phyloP scores from a whole-genome alignment of 2,113 vertebrate species.

The Menura novaehollandiae region DNA sequence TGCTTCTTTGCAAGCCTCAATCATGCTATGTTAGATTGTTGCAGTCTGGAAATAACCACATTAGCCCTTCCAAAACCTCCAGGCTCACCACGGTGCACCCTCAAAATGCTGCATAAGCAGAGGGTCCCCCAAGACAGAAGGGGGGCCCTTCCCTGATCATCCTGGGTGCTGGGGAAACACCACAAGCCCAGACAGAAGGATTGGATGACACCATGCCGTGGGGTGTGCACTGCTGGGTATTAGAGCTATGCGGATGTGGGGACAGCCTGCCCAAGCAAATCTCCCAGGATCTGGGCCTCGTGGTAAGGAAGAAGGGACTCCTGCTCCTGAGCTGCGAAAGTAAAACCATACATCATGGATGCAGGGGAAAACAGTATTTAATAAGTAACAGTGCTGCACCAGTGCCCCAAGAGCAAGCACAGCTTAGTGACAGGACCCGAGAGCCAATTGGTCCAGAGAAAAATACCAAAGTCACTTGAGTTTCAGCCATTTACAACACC shows the following conservation, averaged over 20 bases:
- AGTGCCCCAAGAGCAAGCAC: background rate
- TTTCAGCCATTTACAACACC: background rate
- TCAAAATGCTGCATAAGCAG: background rate
- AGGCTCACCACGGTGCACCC: fast-evolving
- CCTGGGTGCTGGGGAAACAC: background rate
- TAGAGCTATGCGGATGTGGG: background rate
- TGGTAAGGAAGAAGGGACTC: background rate
- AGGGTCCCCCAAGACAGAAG: background rate
- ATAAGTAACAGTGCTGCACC: background rate
- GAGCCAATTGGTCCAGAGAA: background rate
- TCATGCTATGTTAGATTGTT: background rate
- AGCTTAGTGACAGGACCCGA: background rate
- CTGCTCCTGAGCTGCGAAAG: background rate
- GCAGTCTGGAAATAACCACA: background rate
- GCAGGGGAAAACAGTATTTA: background rate
- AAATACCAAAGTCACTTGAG: background rate
- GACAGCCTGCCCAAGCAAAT: background rate
- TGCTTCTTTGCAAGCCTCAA: background rate
- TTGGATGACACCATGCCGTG: background rate
- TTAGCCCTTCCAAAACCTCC: background rate
- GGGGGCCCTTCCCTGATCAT: background rate
- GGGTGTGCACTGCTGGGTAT: background rate
- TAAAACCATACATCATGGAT: background rate
- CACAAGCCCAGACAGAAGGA: background rate
- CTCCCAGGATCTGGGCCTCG: background rate